Evolutionary conservation across 2,888 invertebrate species (phyloP), one percentile per base, ranked within the genome.

Genomic region (Magallana nippona): DNA sequence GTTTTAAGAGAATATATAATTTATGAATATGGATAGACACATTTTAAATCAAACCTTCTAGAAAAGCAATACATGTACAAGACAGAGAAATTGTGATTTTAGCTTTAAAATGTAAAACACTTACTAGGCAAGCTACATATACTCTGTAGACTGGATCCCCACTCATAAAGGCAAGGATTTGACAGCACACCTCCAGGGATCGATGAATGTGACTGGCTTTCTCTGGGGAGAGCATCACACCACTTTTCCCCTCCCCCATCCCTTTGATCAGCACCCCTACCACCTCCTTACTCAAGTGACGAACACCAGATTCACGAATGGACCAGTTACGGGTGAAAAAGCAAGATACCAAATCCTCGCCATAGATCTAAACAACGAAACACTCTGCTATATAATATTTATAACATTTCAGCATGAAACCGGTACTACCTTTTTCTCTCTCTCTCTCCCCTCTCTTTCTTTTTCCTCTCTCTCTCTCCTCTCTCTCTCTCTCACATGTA

Each of bases 61-160:
- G 0, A 44, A 44, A 44, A 44, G 44, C 44, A 44, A 44, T 8
- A 44, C 0, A 44, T 8, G 44, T 8, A 44, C 0, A 44, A 44
- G 44, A 44, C 44, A 44, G 44, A 44, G 5, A 44, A 8, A 44
- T 44, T 44, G 44, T 44, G 44, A 10, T 44, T 44, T 44, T 5
- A 44, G 44, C 44, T 44, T 44, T 3, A 5, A 44, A 44, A 8
- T 44, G 44, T 15, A 22, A n/a, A 5, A 71, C 32, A 10, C 94
- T 91, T 88, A 95, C 95, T 91, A 95, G 87, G 79, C 93, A 93
- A 71, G 94, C 94, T 17, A 94, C 93, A 90, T 94, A 95, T 32
- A 95, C 95, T 88, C 93, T 94, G 89, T 95, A 95, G 10, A 95
- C 94, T 15, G 95, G 95, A 89, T 95, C 95, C 56, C 92, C 92